Evolutionary conservation across 2,797 vertebrate genomes (phyloP).

Genomic region (Otolemur crassicaudatus): DNA sequence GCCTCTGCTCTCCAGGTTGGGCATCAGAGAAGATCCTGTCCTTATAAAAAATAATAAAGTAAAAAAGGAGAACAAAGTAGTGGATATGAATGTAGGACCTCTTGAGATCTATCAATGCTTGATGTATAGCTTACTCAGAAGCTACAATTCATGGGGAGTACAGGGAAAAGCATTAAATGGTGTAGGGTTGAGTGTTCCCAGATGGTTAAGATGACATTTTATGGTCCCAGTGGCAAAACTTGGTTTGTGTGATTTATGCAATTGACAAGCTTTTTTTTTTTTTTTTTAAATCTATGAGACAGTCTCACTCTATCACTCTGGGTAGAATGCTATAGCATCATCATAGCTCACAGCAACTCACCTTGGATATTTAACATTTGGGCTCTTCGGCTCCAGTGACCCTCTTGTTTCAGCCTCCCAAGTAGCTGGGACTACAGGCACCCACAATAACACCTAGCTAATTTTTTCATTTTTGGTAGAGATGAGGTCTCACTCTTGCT

Average conservation of each 20-base stretch:
- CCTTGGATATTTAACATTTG: no score
- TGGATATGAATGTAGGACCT: neutral
- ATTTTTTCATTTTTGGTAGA: no score
- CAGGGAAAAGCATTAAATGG: neutral
- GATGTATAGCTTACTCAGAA: neutral
- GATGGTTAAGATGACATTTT: neutral
- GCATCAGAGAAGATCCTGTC: neutral
- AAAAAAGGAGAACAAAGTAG: neutral
- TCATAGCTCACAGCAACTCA: no score
- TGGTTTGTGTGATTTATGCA: neutral
- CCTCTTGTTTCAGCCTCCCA: no score
- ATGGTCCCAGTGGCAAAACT: neutral
- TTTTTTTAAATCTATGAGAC: no score
- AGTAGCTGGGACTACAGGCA: no score
- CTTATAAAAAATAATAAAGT: neutral
- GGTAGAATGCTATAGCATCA: no score
- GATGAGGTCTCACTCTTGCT: no score
- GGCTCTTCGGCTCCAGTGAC: no score
- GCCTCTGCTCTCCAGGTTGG: neutral
- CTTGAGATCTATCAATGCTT: neutral
- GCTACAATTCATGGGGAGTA: neutral
- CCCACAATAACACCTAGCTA: no score
- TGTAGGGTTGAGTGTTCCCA: neutral
- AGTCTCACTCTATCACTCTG: no score
- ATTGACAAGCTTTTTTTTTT: neutral